These are phyloP conservation scores for Grammomys dolichurus DNA, from an alignment of 2,113 vertebrate genomes.

Conservation along the genomic window DNA sequence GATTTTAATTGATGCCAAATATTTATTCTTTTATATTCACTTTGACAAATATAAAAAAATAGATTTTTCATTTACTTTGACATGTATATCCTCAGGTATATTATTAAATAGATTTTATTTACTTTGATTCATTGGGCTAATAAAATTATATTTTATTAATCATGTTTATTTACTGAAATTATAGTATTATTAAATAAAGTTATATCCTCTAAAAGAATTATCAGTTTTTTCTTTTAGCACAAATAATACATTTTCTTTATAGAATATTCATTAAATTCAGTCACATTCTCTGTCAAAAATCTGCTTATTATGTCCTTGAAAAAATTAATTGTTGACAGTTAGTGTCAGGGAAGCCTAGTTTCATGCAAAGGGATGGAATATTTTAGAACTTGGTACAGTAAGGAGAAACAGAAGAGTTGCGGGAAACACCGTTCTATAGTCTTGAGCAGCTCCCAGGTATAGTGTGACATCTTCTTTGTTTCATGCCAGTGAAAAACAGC, in stretches of 20 bases:
- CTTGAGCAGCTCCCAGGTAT: not conserved
- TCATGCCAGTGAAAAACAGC: not conserved
- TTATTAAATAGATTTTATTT: not conserved
- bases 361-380: not conserved
- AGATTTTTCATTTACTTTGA: not conserved
- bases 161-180: not conserved
- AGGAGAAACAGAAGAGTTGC: not conserved
- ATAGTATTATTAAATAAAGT: not conserved
- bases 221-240: not conserved
- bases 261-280: not conserved
- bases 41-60: not conserved
- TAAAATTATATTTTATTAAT: not conserved
- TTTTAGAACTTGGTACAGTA: not conserved
- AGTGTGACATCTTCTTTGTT: not conserved
- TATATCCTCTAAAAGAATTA: not conserved
- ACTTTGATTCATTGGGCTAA: not conserved
- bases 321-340: constrained; percentile 4
- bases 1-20: not conserved
- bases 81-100: not conserved
- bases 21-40: not conserved
- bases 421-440: not conserved
- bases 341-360: not conserved
- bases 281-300: not conserved
- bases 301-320: not conserved
- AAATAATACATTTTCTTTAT: not conserved